These are phyloP conservation scores for Pteronura brasiliensis DNA, from an alignment of 2,113 vertebrate species.

Conservation along the genomic window DNA sequence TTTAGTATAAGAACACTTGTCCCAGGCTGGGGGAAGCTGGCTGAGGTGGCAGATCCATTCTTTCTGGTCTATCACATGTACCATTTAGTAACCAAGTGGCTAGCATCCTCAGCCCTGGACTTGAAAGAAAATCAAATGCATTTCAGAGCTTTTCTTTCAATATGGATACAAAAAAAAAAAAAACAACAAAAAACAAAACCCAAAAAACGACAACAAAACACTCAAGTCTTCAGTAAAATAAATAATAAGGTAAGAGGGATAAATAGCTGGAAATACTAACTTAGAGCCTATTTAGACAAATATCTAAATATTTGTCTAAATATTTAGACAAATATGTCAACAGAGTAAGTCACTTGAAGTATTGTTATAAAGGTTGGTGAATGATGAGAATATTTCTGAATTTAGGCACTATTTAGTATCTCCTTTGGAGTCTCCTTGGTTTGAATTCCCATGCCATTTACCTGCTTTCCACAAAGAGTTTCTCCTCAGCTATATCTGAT, in stretches of 20 bases:
- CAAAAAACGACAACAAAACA: too few relatives aligned
- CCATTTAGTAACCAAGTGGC: background rate
- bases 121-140: background rate
- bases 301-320: too few relatives aligned
- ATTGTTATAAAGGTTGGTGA: background rate
- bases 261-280: background rate
- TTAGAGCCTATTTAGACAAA: background rate
- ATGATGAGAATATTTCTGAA: background rate
- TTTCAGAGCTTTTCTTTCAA: constrained; percentile 7
- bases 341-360: background rate
- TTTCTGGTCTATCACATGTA: background rate
- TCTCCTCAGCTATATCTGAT: background rate
- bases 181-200: background rate
- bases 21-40: background rate
- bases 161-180: background rate
- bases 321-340: background rate
- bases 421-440: background rate
- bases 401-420: background rate
- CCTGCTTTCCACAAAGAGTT: background rate
- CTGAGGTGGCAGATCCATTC: background rate
- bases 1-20: background rate
- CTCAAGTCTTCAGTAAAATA: background rate
- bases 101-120: background rate
- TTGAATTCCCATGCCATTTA: background rate
- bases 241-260: background rate